Percentiles rank a stretch among this genome's conserved stretches.
Evolutionary conservation across 2,113 vertebrate species (phyloP).

Genomic region (Pristiophorus japonicus): DNA sequence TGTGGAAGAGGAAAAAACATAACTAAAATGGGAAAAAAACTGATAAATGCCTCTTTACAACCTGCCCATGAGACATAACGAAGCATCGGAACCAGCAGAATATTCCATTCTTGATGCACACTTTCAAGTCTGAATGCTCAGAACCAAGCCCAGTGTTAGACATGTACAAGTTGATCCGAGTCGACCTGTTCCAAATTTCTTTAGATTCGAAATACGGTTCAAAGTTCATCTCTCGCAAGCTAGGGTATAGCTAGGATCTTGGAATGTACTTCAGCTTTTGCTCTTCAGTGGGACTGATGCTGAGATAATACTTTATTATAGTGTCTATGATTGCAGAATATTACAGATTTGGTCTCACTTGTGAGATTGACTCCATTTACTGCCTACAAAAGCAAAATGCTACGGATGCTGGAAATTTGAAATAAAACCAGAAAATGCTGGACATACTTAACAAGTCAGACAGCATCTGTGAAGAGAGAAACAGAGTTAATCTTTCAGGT

Average conservation of each 20-base stretch:
- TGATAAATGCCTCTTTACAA: neutral
- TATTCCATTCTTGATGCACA: neutral
- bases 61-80: neutral
- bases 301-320: neutral
- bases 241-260: neutral
- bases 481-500: no score
- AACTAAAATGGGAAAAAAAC: neutral
- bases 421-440: no score
- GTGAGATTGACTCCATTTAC: neutral
- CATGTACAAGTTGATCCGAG: neutral
- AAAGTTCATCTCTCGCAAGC: neutral
- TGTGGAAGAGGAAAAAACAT: neutral
- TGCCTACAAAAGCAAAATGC: no score
- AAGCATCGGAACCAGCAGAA: neutral
- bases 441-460: no score
- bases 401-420: no score
- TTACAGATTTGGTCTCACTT: neutral
- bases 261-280: neutral
- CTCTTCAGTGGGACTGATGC: neutral
- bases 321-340: neutral
- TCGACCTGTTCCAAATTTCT: neutral
- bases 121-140: neutral
- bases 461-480: no score
- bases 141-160: neutral
- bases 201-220: neutral